Conservation (phyloP, 2,888 invertebrate species). For the Trissonchulus sp. region DNA sequence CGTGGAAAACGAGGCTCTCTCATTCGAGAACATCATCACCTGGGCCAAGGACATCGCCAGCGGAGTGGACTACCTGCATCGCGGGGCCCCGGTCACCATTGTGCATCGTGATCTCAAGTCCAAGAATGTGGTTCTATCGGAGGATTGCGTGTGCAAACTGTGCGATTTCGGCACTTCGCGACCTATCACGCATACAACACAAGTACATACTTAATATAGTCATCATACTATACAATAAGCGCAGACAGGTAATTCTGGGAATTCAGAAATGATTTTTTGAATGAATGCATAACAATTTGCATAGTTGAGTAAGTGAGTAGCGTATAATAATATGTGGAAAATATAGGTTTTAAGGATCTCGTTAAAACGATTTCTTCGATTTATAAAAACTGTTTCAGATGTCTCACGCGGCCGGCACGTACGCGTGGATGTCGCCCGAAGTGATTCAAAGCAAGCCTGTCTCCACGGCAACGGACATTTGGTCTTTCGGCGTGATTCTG, state of each 20-base stretch:
- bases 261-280: no score
- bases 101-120: constrained; percentile 53
- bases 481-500: constrained; percentile 43
- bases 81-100: constrained; percentile 54
- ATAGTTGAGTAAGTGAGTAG: no score
- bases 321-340: no score
- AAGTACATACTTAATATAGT: constrained; percentile 2
- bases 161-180: constrained; percentile 57
- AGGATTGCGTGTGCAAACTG: constrained; percentile 46
- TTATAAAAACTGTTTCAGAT: background rate
- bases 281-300: no score
- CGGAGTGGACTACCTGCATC: constrained; percentile 55
- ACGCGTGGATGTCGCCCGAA: constrained; percentile 54
- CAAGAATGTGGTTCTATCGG: constrained; percentile 48
- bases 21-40: constrained; percentile 49
- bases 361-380: no score
- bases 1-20: constrained; percentile 41
- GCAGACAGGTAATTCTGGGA: no score
- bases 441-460: constrained; percentile 27
- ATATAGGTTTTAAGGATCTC: no score
- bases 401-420: constrained; percentile 49
- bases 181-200: constrained; percentile 48
- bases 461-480: constrained; percentile 28
- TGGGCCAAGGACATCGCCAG: constrained; percentile 49
- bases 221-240: no score